Conservation (phyloP, 2,113 vertebrate species). For the Charadrius vociferus region DNA sequence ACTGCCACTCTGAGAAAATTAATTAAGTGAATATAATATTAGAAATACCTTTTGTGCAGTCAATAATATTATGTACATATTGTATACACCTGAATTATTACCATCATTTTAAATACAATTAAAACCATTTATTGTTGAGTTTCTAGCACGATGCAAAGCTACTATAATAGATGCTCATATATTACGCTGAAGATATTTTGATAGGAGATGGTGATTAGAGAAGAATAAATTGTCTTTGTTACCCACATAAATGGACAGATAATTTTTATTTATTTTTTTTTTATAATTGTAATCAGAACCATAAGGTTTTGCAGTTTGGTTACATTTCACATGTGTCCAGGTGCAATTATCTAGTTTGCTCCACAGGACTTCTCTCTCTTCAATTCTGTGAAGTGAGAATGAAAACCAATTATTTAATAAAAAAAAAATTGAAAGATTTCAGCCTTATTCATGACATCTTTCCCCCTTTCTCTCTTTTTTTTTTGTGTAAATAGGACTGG, state of each 20-base stretch:
- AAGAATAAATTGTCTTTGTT: not conserved
- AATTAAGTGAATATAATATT: not conserved
- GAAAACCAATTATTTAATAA: not conserved
- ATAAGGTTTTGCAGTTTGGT: not conserved
- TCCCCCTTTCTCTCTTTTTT: not conserved
- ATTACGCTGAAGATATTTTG: not conserved
- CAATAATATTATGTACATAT: not conserved
- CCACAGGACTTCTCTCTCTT: not conserved
- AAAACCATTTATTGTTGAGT: not conserved
- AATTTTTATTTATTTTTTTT: accelerated
- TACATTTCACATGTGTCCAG: not conserved
- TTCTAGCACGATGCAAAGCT: not conserved
- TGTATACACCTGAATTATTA: not conserved
- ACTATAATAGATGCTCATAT: not conserved
- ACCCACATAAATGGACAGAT: not conserved
- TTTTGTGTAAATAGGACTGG: not conserved
- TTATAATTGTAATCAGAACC: not conserved
- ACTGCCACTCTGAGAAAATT: not conserved
- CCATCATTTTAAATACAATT: conserved; percentile 2
- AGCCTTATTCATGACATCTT: not conserved
- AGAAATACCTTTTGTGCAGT: not conserved
- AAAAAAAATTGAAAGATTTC: not conserved
- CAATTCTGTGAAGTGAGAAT: not conserved
- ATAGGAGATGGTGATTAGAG: not conserved
- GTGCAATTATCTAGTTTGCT: not conserved